Evolutionary conservation across 2,797 vertebrate genomes (phyloP), one percentile per base, ranked within the genome.

Genomic region (Thaleichthys pacificus): DNA sequence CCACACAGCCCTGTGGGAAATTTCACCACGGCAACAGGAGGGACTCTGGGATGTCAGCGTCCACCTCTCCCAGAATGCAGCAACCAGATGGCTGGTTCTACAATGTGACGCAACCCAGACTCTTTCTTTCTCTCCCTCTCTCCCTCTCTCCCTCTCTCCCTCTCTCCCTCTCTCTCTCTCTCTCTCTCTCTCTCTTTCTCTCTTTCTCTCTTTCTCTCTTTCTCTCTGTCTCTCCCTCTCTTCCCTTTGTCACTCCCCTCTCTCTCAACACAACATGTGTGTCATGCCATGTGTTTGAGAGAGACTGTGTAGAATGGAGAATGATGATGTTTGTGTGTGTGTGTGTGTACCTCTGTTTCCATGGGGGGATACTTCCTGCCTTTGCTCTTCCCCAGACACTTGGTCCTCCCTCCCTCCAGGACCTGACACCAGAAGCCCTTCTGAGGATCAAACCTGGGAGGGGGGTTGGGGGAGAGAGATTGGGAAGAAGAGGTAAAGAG

Each of bases 401-500:
- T 99, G 35, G 96, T 98, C 88, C 94, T 96, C 68, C 97, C 97
- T 83, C 96, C 97, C 80, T 98, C 97, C 66, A 98, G 77, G 21
- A 98, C 89, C 81, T 99, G 97, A 88, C 97, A 98, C 97, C 97
- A 99, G 84, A 98, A 99, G 22, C 97, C 97, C 89, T 98, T 99
- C 86, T 99, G 96, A 81, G 95, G 95, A 84, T 98, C 96, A 85
- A 99, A 99, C 85, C 97, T 99, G 75, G 0, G 78, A 84, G 57
- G 62, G 54, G 61, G 24, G 24, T 24, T 15, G 28, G 17, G 61
- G 68, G 60, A 66, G 1, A 78, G 15, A 67, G 54, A 78, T 24
- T 68, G 17, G 73, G 62, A 49, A 28, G 2, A 24, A 24, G 24
- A 24, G 24, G 24, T 24, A 47, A 22, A 54, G 49, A n/a, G 61